Conservation (phyloP, 1,140 invertebrate species). For the Heliconius eleuchia region DNA sequence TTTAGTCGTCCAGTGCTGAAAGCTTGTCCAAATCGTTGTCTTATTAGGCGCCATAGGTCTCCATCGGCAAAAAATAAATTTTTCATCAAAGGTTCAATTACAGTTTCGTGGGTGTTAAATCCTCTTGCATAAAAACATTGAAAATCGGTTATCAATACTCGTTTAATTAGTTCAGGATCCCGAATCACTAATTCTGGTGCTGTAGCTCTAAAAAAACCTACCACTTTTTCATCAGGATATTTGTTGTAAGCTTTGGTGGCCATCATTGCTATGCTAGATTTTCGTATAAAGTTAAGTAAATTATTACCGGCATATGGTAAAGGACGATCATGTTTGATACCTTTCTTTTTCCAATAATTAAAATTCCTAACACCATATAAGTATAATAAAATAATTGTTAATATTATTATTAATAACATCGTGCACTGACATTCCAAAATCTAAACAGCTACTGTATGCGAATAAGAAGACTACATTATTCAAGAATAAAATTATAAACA, state of each 20-base stretch:
- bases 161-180: conserved; percentile 76
- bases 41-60: conserved; percentile 82
- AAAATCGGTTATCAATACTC: conserved; percentile 83
- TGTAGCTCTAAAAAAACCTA: conserved; percentile 57
- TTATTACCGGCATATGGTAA: conserved; percentile 59
- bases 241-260: conserved; percentile 56
- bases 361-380: conserved; percentile 51
- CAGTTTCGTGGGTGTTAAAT: conserved; percentile 61
- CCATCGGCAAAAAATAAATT: conserved; percentile 81
- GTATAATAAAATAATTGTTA: conserved; percentile 39
- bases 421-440: background rate
- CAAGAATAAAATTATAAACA: too few species aligned
- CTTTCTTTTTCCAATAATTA: conserved; percentile 57
- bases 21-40: conserved; percentile 83
- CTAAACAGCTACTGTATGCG: background rate
- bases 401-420: conserved; percentile 16
- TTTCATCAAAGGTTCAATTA: conserved; percentile 78
- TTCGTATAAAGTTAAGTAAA: conserved; percentile 52
- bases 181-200: conserved; percentile 55
- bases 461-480: background rate
- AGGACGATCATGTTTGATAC: conserved; percentile 56
- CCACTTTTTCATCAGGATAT: conserved; percentile 62
- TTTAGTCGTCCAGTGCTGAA: conserved; percentile 86
- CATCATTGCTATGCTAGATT: conserved; percentile 56
- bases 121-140: conserved; percentile 80